Evolutionary conservation across 2,888 invertebrate species (phyloP).

Genomic region (Trachelus troglodyta): DNA sequence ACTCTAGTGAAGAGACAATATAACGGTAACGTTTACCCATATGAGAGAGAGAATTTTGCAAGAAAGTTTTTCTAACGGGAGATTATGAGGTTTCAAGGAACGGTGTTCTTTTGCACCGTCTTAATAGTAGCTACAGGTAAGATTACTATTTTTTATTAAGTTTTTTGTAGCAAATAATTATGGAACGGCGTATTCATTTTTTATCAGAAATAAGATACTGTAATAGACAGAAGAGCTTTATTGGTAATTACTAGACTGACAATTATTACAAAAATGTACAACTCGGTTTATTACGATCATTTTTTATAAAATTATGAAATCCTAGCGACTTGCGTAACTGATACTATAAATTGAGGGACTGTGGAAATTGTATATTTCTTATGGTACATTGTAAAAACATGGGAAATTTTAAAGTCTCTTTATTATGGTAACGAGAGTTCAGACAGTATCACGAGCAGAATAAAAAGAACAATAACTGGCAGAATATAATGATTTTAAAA

Average conservation of each 20-base stretch:
- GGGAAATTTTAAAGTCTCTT: neutral
- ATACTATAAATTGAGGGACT: slow-evolving; percentile 9
- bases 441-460: neutral
- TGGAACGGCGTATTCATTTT: neutral
- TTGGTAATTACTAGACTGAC: neutral
- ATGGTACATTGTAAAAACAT: neutral
- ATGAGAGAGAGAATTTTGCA: neutral
- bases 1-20: neutral
- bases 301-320: neutral
- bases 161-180: neutral
- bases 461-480: neutral
- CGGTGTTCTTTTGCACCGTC: slow-evolving; percentile 35
- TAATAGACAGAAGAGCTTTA: neutral
- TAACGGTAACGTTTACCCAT: neutral
- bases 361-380: neutral
- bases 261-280: neutral
- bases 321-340: neutral
- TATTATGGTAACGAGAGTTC: neutral
- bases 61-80: neutral
- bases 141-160: neutral
- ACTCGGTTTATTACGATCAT: neutral
- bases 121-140: slow-evolving; percentile 38
- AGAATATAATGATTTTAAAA: neutral
- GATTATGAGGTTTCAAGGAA: slow-evolving; percentile 36
- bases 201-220: neutral